Base-by-base conservation (phyloP, 2,113 vertebrate genomes). In the Bambusicola thoracicus region DNA sequence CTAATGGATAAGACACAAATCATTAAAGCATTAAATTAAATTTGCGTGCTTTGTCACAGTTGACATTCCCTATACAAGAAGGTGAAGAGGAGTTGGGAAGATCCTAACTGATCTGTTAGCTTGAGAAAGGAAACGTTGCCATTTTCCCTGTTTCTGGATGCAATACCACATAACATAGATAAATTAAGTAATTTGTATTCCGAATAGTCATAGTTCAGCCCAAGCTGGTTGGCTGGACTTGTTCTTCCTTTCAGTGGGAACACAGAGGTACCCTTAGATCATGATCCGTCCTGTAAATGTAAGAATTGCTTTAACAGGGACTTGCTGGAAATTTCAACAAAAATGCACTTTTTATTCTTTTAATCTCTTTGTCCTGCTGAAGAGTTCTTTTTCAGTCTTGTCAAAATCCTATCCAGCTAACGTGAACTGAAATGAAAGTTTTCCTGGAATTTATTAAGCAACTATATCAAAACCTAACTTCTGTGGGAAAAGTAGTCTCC, bases 1-100 rank as follows among this genome's bases (percentile, higher is more conserved):
- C 22, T 93, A 75, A 85, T 92, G 87, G 94, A 51, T 85, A 76
- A 81, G 78, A 76, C 56, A 61, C 74, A 85, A 93, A 63, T 51
- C 61, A 79, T 95, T 94, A 91, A 95, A 96, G 91, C 83, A 83
- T 96, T 96, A 97, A 96, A 96, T 96, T 96, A 67, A 88, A 93
- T 96, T 94, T 96, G 46, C 81, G 66, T 94, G 66, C 59, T 86
- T 83, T 77, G 81, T 92, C 93, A 90, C 74, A 78, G 83, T 61
- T 93, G 86, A 56, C 70, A 30, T 90, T 96, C 80, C 89, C 53
- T 79, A 30, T 46, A 76, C 34, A 62, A 49, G 87, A 62, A 84
- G 85, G 85, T 85, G 76, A 92, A 49, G 40, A 94, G 32, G 51
- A 93, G 59, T 40, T 72, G 67, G 18, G n/a, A 89, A 67, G 58